Conservation (phyloP, 2,888 invertebrate species). For the Kryphioiulus occultus region DNA sequence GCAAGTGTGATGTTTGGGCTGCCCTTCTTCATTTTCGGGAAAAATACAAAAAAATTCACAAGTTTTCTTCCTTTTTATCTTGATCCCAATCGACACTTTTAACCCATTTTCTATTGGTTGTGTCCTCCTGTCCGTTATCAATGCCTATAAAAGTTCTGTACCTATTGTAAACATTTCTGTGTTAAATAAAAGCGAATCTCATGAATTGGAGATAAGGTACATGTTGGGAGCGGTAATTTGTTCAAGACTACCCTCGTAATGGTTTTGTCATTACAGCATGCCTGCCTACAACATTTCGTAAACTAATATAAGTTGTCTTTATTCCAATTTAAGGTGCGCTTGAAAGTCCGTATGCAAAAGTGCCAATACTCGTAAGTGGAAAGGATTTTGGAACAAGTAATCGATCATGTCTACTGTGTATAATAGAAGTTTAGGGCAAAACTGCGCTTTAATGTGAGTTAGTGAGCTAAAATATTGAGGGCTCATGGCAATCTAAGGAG, state of each 20-base stretch:
- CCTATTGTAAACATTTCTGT: constrained; percentile 55
- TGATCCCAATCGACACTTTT: constrained; percentile 43
- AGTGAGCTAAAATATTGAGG: no score
- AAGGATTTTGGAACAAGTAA: neutral
- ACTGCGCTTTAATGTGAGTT: neutral
- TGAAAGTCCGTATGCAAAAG: neutral
- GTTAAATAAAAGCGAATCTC: constrained; percentile 55
- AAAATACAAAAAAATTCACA: neutral
- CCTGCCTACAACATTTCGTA: no score
- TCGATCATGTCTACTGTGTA: neutral
- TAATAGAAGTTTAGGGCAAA: neutral
- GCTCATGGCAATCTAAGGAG: no score
- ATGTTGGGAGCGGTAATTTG: neutral
- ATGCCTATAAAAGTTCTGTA: constrained; percentile 53
- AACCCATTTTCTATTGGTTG: constrained; percentile 53
- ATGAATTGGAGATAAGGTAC: constrained; percentile 43
- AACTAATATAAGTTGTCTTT: no score
- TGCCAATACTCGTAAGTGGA: neutral
- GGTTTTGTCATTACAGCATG: neutral
- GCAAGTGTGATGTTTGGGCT: constrained; percentile 45
- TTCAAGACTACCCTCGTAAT: neutral
- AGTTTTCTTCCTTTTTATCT: constrained; percentile 45
- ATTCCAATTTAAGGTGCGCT: no score
- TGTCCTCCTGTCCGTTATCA: constrained; percentile 51
- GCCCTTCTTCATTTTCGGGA: constrained; percentile 43